phyloP scores from a whole-genome alignment of 2,888 invertebrate species.

The Ectemnius lituratus region DNA sequence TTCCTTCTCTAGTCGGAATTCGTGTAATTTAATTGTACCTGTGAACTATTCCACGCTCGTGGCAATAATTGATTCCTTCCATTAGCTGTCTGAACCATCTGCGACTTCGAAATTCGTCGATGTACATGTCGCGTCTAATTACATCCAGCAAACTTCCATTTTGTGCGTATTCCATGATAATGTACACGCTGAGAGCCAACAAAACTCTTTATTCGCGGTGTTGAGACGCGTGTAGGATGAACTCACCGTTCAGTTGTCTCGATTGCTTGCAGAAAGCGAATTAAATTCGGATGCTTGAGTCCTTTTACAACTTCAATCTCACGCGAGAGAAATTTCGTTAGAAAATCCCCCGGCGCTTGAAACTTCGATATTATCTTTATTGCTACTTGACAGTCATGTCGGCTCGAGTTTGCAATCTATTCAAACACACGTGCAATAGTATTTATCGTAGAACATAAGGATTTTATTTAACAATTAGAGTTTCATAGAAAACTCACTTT shows the following conservation, averaged over 20 bases:
- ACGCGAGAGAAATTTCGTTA: constrained; percentile 88
- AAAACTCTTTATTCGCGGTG: background rate
- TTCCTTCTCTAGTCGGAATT: background rate
- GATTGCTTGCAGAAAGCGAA: constrained; percentile 89
- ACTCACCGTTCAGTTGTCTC: constrained; percentile 89
- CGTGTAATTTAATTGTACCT: constrained; percentile 78
- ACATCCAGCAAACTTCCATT: constrained; percentile 89
- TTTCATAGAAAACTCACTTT: constrained; percentile 79
- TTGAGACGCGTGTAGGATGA: background rate
- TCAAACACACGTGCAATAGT: background rate
- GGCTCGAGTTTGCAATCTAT: constrained; percentile 86
- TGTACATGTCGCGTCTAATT: constrained; percentile 85
- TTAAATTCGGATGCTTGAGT: constrained; percentile 87
- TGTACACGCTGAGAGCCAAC: constrained; percentile 83
- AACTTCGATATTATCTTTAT: constrained; percentile 91
- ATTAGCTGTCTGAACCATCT: constrained; percentile 87
- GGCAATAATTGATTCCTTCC: constrained; percentile 88
- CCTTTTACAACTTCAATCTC: constrained; percentile 92
- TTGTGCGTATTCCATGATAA: constrained; percentile 91
- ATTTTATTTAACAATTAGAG: background rate
- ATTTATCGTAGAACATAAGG: background rate
- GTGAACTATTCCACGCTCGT: constrained; percentile 88
- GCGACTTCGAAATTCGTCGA: constrained; percentile 84
- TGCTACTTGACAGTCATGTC: constrained; percentile 87
- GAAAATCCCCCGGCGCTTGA: constrained; percentile 88